Base-by-base conservation (phyloP, 2,113 vertebrate species). In the Vulpes vulpes region DNA sequence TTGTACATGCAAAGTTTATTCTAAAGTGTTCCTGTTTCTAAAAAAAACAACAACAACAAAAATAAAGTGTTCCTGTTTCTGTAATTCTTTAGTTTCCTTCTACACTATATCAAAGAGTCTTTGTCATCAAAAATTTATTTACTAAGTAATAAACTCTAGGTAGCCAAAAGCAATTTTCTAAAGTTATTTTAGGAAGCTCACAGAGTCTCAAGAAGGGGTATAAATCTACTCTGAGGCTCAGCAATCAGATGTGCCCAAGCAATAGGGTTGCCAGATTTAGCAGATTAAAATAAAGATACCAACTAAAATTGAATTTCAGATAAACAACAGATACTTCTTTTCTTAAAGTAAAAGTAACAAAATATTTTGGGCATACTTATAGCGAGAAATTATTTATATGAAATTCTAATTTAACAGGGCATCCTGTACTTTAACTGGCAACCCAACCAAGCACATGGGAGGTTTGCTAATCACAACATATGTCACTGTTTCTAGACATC, bases 161-260 rank as follows among this genome's bases (percentile, higher is more conserved):
- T 80, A 30, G 23, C 14, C 32, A 35, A 97, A 91, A 78, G 19
- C n/a, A 35, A 60, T 82, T 94, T 53, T 89, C 15, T 76, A 57
- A 84, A 0, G 16, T 51, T 81, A 53, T 43, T 90, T 87, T 20
- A n/a, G 5, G 43, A 64, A 14, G 15, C 7, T 89, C n/a, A 23
- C 11, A 27, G 14, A 17, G 2, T 93, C 60, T 76, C 32, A 35
- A 53, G 30, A 93, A 62, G 3, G 16, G 0, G 5, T 43, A 43
- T 3, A 89, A 85, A 62, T 1, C 14, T 11, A 76, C 1, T n/a
- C 3, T 19, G 27, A 80, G 20, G 5, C 20, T 27, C 73, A 86
- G 62, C 25, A 35, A 22, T 60, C 55, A 80, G 74, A 93, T 15
- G 11, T 12, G 12, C 38, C n/a, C 57, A 62, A 62, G 43, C 49